Conservation (phyloP, 2,113 vertebrate genomes). For the Phainopepla nitens region DNA sequence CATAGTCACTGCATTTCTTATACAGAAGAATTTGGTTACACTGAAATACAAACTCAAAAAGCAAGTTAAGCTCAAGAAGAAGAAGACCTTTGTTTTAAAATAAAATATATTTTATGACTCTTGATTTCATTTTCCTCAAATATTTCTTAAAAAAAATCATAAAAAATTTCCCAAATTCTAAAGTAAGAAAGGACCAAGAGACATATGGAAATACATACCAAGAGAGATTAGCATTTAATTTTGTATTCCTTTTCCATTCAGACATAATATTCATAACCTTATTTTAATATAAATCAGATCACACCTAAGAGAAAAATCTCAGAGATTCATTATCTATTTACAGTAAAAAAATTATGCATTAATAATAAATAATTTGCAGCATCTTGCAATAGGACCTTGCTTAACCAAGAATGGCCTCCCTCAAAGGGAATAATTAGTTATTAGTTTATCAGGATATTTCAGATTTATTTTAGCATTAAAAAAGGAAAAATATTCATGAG, state of each 20-base stretch:
- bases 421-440: neutral
- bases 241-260: neutral
- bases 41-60: neutral
- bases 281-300: neutral
- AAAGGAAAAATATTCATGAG: neutral
- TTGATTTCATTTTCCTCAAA: neutral
- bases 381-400: neutral
- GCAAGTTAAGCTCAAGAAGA: neutral
- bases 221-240: neutral
- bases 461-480: neutral
- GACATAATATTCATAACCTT: neutral
- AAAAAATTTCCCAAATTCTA: neutral
- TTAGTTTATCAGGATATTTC: neutral
- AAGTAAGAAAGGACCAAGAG: neutral
- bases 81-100: neutral
- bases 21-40: neutral
- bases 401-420: neutral
- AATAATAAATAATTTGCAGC: neutral
- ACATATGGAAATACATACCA: neutral
- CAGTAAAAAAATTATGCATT: neutral
- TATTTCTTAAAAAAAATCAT: neutral
- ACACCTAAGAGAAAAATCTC: neutral
- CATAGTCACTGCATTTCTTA: neutral
- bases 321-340: neutral
- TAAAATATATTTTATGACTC: neutral